These are phyloP conservation scores for Zonotrichia leucophrys DNA, from an alignment of 2,113 vertebrate species.

Conservation along the genomic window DNA sequence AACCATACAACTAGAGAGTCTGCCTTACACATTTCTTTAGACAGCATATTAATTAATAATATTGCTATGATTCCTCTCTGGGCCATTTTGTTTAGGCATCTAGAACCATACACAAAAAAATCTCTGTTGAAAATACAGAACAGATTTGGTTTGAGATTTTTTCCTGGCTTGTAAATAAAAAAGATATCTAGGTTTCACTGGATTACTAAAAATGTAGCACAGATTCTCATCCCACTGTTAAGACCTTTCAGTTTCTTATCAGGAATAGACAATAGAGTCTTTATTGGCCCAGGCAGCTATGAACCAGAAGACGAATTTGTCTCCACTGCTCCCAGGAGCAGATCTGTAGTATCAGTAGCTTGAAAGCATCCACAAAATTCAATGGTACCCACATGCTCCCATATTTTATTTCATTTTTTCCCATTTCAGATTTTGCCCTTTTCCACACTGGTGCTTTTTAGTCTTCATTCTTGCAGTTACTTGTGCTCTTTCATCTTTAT, in stretches of 20 bases:
- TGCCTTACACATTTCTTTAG: background rate
- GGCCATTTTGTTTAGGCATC: background rate
- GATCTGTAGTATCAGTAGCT: background rate
- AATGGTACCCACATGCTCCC: background rate
- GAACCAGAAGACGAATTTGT: background rate
- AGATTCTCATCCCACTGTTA: background rate
- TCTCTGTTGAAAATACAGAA: background rate
- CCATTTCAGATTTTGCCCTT: background rate
- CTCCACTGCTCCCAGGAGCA: background rate
- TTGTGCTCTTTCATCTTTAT: background rate
- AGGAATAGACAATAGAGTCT: background rate
- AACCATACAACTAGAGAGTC: background rate
- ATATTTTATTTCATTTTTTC: background rate
- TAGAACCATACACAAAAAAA: background rate
- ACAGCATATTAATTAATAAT: background rate
- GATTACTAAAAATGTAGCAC: background rate
- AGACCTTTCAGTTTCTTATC: background rate
- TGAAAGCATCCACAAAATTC: background rate
- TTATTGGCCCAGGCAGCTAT: background rate
- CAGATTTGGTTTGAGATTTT: background rate
- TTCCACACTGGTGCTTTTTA: background rate
- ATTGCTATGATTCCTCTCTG: background rate
- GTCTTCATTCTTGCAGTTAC: background rate
- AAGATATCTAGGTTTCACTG: background rate
- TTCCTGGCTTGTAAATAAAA: background rate